Percentiles rank a stretch among this genome's conserved stretches.
Conservation (phyloP, 2,797 vertebrate genomes). For the Mycteria americana region DNA sequence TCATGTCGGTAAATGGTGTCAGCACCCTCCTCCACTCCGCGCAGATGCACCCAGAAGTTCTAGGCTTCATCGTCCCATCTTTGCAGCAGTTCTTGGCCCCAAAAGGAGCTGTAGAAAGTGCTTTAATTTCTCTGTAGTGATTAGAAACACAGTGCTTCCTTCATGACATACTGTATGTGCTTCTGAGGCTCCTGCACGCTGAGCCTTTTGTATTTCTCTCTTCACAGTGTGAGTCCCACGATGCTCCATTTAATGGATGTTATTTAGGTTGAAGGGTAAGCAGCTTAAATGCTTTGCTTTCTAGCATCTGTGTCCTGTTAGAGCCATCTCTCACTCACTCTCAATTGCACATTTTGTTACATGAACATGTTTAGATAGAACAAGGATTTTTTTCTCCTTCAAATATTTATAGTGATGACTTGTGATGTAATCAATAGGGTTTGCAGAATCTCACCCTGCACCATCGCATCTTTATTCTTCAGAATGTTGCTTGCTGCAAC, state of each 20-base stretch:
- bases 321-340: background rate
- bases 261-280: conserved; percentile 38
- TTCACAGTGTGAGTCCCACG: background rate
- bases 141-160: background rate
- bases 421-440: conserved; percentile 28
- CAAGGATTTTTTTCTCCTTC: conserved; percentile 8
- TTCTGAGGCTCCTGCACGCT: background rate
- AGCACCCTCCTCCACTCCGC: background rate
- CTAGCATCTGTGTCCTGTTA: conserved; percentile 9
- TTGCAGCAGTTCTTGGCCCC: background rate
- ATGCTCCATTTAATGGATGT: background rate
- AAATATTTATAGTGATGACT: conserved; percentile 33
- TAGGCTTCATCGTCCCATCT: background rate
- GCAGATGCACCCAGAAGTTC: background rate
- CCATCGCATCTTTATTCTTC: background rate
- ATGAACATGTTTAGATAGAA: conserved; percentile 1
- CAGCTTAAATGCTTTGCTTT: conserved; percentile 46
- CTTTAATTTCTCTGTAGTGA: background rate
- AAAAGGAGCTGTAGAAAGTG: background rate
- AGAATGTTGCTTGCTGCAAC: background rate
- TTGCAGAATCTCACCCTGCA: conserved; percentile 6
- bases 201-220: background rate
- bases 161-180: background rate
- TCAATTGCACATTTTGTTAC: conserved; percentile 10
- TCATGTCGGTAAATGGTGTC: background rate